Evolutionary conservation across 2,113 vertebrate species (phyloP).

Genomic region (Passer domesticus): DNA sequence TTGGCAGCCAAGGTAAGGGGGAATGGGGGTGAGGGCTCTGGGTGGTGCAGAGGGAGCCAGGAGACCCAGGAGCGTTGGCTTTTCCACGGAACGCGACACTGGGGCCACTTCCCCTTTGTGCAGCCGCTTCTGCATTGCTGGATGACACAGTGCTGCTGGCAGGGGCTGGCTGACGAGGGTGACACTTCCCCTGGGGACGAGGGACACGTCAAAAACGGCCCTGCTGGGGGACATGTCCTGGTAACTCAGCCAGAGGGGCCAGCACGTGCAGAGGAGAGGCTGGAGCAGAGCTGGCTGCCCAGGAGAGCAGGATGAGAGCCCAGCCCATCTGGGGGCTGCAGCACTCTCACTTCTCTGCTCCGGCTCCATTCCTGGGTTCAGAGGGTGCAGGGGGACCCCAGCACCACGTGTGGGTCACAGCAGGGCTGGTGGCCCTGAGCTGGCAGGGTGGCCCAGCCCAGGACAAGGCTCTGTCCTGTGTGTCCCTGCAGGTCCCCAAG

Average conservation of each 20-base stretch:
- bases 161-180: rapidly evolving
- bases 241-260: background rate
- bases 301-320: background rate
- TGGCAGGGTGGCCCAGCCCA: background rate
- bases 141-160: rapidly evolving
- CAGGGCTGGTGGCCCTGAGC: background rate
- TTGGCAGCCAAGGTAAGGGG: slow-evolving; percentile 77
- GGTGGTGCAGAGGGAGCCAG: background rate
- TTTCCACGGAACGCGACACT: rapidly evolving
- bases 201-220: rapidly evolving
- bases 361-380: background rate
- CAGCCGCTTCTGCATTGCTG: background rate
- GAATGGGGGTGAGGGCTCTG: rapidly evolving
- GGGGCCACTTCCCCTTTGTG: background rate
- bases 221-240: rapidly evolving
- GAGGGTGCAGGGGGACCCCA: background rate
- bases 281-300: background rate
- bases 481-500: slow-evolving; percentile 60
- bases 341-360: rapidly evolving
- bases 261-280: rapidly evolving
- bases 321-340: background rate
- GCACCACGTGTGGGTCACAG: rapidly evolving
- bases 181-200: background rate
- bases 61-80: rapidly evolving
- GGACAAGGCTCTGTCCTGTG: background rate